Evolutionary conservation across 2,113 vertebrate genomes (phyloP).

Genomic region (Phainopepla nitens): DNA sequence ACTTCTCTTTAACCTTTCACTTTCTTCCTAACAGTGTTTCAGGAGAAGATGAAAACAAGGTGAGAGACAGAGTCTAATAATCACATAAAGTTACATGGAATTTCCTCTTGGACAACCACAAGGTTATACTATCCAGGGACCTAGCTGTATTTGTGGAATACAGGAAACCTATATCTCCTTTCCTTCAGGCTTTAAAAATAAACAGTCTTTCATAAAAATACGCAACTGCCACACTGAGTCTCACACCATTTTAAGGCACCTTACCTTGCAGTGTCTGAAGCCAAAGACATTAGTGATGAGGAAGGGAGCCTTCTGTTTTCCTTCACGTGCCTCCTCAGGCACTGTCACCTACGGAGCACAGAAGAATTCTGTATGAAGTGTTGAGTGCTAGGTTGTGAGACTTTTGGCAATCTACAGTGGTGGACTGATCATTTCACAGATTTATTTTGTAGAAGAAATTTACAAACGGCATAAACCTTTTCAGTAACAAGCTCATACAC

Average conservation of each 20-base stretch:
- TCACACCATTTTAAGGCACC: not conserved
- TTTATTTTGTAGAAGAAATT: slow-evolving; percentile 27
- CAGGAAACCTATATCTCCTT: slow-evolving; percentile 18
- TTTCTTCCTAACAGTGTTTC: not conserved
- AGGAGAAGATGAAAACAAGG: slow-evolving; percentile 40
- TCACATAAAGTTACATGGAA: slow-evolving; percentile 12
- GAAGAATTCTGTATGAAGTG: slow-evolving; percentile 2
- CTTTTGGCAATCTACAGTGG: not conserved
- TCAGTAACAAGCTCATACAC: not conserved
- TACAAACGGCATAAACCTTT: not conserved
- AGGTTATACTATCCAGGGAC: slow-evolving; percentile 20
- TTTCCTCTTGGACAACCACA: slow-evolving; percentile 37
- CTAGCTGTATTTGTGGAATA: slow-evolving; percentile 31
- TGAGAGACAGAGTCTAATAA: slow-evolving; percentile 17
- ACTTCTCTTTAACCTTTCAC: slow-evolving; percentile 14
- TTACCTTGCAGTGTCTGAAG: not conserved
- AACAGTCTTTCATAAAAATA: slow-evolving; percentile 27
- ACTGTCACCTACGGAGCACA: not conserved
- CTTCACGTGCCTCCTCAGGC: not conserved
- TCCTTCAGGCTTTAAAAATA: slow-evolving; percentile 46
- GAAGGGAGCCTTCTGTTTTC: slow-evolving; percentile 1
- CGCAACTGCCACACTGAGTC: not conserved
- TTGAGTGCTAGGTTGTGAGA: not conserved
- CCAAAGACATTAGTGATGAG: not conserved
- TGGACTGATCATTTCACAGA: not conserved